Evolutionary conservation across 2,888 invertebrate species (phyloP), one percentile per base, ranked within the genome.

Genomic region (Yponomeuta malinellus): DNA sequence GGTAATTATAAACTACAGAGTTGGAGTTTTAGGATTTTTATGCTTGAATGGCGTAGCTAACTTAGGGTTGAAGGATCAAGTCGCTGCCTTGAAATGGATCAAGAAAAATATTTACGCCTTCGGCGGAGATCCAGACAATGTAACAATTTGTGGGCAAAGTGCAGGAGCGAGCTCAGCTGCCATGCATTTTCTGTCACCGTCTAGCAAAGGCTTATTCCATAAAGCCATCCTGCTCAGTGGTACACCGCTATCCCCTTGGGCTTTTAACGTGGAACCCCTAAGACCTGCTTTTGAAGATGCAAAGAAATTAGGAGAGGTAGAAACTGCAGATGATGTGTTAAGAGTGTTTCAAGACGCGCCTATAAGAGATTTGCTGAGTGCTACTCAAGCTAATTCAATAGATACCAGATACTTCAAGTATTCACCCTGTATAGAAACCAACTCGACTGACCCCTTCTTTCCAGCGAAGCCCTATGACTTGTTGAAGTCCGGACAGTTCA

Each of bases 51-150:
- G 83, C 29, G 76, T 87, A 2, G 85, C 91, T 0, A 92, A 92
- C 72, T 79, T 91, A 0, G 92, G 91, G 0, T 74, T 92, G 3
- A 87, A 88, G 74, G 92, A 92, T 73, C 92, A 92, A 73, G 81
- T 86, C 9, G 89, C 88, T 8, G 90, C 92, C 10, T 76, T 92
- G 5, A 84, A 81, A 75, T 92, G 92, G 91, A 80, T 92, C n/a
- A 79, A 75, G 63, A 81, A 75, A 48, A 92, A 91, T 71, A 90
- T 91, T 71, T 78, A 80, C 1, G 83, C 84, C 1, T 91, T 92
- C 71, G 89, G 90, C 1, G 92, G 92, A 63, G 91, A 91, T 73
- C 89, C 89, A 0, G 88, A 90, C 12, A 90, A 90, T 71, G 89
- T 92, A 2, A 90, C 89, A 0, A 73, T 92, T 64, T 85, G 84